These are phyloP conservation scores for Drosophila stalkeri DNA, from an alignment of 2,888 invertebrate species.

Conservation along the genomic window DNA sequence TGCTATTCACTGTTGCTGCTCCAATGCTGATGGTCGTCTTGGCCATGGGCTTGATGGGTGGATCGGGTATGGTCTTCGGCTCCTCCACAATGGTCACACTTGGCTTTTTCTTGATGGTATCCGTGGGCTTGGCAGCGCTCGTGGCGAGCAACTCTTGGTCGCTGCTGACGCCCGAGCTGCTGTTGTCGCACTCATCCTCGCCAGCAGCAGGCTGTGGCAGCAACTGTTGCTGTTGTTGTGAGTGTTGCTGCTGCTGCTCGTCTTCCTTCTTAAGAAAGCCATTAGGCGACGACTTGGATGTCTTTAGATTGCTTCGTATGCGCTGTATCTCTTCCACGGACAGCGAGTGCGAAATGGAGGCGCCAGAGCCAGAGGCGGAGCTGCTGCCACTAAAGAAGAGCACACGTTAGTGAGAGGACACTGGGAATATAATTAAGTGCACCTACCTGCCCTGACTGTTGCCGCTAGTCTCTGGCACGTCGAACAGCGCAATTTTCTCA, in stretches of 20 bases:
- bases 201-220: constrained; percentile 42
- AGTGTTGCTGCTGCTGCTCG: constrained; percentile 51
- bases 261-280: constrained; percentile 88
- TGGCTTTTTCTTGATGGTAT: constrained; percentile 84
- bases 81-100: constrained; percentile 82
- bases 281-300: constrained; percentile 94
- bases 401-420: rapidly evolving
- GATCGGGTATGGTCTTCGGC: constrained; percentile 77
- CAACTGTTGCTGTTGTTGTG: constrained; percentile 30
- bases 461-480: constrained; percentile 89
- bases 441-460: constrained; percentile 90
- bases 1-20: constrained; percentile 14
- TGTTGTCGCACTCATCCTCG: constrained; percentile 93
- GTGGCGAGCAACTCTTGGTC: constrained; percentile 89
- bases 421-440: not conserved
- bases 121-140: constrained; percentile 86
- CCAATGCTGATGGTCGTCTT: constrained; percentile 77
- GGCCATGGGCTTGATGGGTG: constrained; percentile 56
- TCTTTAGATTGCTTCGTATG: constrained; percentile 92
- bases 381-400: constrained; percentile 87
- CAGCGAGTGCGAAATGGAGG: constrained; percentile 93
- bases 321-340: constrained; percentile 96
- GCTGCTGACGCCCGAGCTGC: constrained; percentile 94
- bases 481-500: constrained; percentile 86
- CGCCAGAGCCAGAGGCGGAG: constrained; percentile 87